These are phyloP conservation scores for Cossypha polioptera DNA, from an alignment of 2,797 vertebrate genomes.

Conservation along the genomic window DNA sequence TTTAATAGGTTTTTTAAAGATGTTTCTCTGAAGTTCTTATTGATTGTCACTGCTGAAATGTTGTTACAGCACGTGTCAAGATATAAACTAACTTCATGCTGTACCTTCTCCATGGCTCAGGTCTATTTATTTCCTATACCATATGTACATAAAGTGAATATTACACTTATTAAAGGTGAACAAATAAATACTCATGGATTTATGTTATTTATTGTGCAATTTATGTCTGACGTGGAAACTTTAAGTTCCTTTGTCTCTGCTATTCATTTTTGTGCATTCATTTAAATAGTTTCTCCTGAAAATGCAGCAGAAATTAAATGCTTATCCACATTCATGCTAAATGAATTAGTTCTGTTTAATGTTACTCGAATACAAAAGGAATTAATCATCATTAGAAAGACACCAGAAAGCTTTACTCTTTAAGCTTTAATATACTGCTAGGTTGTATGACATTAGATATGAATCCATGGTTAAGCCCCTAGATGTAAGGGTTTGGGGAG, in stretches of 20 bases:
- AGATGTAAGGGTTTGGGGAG: background rate
- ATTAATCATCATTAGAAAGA: constrained; percentile 67
- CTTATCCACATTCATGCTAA: constrained; percentile 56
- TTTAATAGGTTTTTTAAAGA: rapidly evolving
- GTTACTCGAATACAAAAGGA: constrained; percentile 63
- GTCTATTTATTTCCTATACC: background rate
- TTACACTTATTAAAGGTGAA: background rate
- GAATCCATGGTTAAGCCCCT: background rate
- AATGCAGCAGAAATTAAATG: constrained; percentile 66
- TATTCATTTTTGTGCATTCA: constrained; percentile 48
- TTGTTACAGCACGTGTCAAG: background rate
- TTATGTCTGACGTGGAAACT: constrained; percentile 6
- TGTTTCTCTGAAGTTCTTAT: background rate
- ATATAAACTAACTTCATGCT: background rate
- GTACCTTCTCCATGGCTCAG: background rate
- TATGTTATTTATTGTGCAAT: background rate
- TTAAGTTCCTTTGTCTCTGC: background rate
- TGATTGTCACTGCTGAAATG: background rate
- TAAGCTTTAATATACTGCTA: background rate
- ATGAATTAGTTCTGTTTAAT: constrained; percentile 70
- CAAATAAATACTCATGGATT: background rate
- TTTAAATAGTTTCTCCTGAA: constrained; percentile 56
- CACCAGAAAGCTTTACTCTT: constrained; percentile 39
- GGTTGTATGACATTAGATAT: background rate
- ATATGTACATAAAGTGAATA: background rate